Evolutionary conservation across 2,797 vertebrate species (phyloP).

Genomic region (Spinus olivaceus): DNA sequence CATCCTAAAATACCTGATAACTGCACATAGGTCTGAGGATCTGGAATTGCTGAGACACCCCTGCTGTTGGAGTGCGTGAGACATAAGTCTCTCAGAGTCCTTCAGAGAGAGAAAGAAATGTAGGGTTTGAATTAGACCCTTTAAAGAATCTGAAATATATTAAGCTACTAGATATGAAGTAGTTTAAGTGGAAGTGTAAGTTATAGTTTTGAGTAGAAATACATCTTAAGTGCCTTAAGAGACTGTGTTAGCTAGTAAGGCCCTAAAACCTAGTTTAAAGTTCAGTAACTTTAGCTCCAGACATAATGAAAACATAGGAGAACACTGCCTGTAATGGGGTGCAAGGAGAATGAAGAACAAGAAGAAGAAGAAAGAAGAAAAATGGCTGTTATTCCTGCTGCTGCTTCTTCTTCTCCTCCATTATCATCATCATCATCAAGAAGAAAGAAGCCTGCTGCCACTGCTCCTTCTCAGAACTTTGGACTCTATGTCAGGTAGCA

Average conservation of each 20-base stretch:
- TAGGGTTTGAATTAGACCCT: neutral
- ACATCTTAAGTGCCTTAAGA: neutral
- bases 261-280: neutral
- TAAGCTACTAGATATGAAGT: neutral
- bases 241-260: neutral
- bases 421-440: neutral
- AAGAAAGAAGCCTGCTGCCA: neutral
- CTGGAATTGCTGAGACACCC: neutral
- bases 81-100: neutral
- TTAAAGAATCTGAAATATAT: neutral
- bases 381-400: neutral
- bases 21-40: fast-evolving
- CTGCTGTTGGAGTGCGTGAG: neutral
- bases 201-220: neutral
- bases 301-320: neutral
- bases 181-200: neutral
- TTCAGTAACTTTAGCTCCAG: neutral
- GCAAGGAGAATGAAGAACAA: neutral
- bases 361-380: neutral
- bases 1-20: neutral
- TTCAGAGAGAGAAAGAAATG: neutral
- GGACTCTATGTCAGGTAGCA: neutral
- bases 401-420: neutral
- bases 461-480: neutral
- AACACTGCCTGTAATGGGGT: neutral